Evolutionary conservation across 2,888 invertebrate species (phyloP).

Genomic region (Oligia latruncula): DNA sequence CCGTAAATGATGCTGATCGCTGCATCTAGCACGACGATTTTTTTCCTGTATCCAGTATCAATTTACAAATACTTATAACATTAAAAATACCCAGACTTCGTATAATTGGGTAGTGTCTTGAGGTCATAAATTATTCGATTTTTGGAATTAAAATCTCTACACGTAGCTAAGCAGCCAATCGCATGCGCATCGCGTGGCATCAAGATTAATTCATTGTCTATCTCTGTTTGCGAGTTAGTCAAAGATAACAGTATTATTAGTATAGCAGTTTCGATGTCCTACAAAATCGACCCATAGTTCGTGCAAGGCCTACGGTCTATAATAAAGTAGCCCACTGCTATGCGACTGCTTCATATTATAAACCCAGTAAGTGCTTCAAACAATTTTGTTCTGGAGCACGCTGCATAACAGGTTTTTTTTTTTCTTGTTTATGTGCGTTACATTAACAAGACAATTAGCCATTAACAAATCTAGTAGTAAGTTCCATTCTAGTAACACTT

Average conservation of each 20-base stretch:
- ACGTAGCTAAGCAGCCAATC: neutral
- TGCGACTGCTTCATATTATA: neutral
- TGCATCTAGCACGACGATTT: neutral
- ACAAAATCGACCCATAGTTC: constrained; percentile 17
- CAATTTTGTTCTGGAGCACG: no score
- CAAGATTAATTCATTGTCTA: constrained; percentile 3
- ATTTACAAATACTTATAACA: neutral
- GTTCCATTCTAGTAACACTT: neutral
- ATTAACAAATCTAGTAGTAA: no score
- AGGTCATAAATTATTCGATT: neutral
- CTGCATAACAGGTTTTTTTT: neutral
- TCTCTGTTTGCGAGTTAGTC: constrained; percentile 3
- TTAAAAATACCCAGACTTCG: neutral
- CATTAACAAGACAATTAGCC: neutral
- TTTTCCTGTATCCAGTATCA: neutral
- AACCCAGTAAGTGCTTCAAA: neutral
- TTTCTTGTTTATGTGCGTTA: neutral
- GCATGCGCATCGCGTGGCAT: neutral
- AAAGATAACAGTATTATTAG: constrained; percentile 13
- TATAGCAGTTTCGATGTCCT: constrained; percentile 16
- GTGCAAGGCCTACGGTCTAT: neutral
- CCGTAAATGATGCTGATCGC: neutral
- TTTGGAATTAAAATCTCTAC: neutral
- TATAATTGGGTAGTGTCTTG: neutral
- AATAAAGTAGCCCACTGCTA: neutral